Percentiles rank a stretch among this genome's conserved stretches.
These are phyloP conservation scores for Aphodius granarius DNA, from an alignment of 2,888 invertebrate genomes.

Conservation along the genomic window DNA sequence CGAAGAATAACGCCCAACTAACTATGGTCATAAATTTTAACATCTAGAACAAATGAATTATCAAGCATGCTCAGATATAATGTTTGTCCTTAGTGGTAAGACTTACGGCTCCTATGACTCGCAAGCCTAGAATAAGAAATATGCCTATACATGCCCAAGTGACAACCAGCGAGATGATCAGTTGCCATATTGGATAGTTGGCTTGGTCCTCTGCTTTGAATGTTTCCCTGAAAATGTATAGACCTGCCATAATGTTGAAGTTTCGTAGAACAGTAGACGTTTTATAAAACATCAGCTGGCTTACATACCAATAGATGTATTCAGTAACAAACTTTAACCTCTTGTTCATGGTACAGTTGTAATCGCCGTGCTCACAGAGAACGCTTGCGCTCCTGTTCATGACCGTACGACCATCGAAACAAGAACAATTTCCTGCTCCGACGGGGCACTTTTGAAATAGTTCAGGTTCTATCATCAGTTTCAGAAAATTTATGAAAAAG, in stretches of 20 bases:
- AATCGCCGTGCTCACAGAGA: conserved; percentile 22
- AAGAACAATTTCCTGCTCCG: background rate
- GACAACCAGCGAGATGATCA: conserved; percentile 28
- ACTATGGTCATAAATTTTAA: conserved; percentile 26
- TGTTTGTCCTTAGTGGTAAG: background rate
- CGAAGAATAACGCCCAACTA: conserved; percentile 22
- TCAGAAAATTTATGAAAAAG: conserved; percentile 30
- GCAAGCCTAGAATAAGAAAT: conserved; percentile 29
- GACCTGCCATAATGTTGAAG: background rate
- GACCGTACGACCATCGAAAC: background rate
- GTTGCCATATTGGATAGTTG: conserved; percentile 31
- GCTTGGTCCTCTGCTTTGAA: conserved; percentile 18
- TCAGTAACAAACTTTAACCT: conserved; percentile 28
- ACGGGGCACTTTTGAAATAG: conserved; percentile 25
- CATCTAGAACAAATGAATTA: conserved; percentile 20
- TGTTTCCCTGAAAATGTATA: conserved; percentile 20
- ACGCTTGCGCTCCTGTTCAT: background rate
- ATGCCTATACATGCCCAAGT: conserved; percentile 31
- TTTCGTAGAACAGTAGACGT: background rate
- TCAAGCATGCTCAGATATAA: background rate
- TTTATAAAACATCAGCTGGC: too few relatives aligned
- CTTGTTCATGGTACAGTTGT: conserved; percentile 6
- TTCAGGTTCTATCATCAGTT: conserved; percentile 27
- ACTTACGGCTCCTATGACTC: conserved; percentile 31
- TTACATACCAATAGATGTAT: conserved; percentile 31